Base-by-base conservation (phyloP, 2,797 vertebrate genomes). In the Enteromius paludinosus region DNA sequence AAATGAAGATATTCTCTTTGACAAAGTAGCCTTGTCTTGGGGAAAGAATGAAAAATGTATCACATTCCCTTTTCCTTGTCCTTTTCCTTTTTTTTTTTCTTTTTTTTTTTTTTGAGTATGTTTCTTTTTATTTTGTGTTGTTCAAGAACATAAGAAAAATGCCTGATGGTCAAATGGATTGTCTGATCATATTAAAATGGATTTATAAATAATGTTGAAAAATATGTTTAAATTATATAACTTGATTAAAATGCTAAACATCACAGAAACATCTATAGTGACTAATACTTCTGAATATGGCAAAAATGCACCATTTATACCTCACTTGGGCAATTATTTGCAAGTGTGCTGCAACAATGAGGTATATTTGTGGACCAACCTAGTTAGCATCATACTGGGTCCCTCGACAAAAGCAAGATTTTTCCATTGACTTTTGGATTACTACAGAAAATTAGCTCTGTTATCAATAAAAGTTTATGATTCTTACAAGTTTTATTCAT, bases 1-100 rank as follows among this genome's bases (percentile, higher is more conserved):
- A 78, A 33, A 66, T 78, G 1, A 78, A 69, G 25, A 83, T 73
- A 72, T 73, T 81, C 69, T 64, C 54, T 80, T 73, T 72, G 79
- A 81, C 69, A 75, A 61, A 35, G 62, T 52, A 35, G 30, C 43
- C 7, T 5, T 66, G 45, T 78, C 30, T 78, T 23, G 76, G n/a
- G 35, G 25, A 72, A 61, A 61, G 23, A 45, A n/a, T 68, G 1
- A 77, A 76, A 41, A 41, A 78, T 78, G 4, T 1, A 77, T 65
- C 18, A 25, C n/a, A 62, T 23, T 38, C 1, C 12, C 81, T n/a
- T 49, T 25, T 78, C 59, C 30, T 78, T 45, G 43, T 69, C 30
- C 47, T 77, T 45, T 70, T 71, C 5, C 35, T 38, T 38, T 7
- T 38, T 38, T 0, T 38, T 38, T 38, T 38, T 0, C 8, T 38